Percentiles rank a stretch among this genome's conserved stretches.
These are phyloP conservation scores for Brachylomia viminalis DNA, from an alignment of 2,888 invertebrate genomes.

Conservation along the genomic window DNA sequence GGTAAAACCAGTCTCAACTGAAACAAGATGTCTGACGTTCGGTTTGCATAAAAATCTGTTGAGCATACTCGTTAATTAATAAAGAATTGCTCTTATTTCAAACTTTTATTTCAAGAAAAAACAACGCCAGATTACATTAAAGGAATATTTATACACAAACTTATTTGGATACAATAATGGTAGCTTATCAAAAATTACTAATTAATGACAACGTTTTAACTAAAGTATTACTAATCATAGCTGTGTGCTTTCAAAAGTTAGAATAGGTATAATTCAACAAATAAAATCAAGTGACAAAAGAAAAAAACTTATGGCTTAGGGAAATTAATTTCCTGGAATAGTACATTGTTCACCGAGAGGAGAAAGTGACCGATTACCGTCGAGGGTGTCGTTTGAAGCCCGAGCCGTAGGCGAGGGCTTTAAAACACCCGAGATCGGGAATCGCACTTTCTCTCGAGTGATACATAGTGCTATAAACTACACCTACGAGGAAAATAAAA, in stretches of 20 bases:
- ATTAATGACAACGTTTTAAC: background rate
- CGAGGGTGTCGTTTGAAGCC: no score
- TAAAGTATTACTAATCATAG: background rate
- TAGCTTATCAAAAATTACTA: background rate
- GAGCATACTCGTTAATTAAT: conserved; percentile 12
- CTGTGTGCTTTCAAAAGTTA: background rate
- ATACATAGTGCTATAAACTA: no score
- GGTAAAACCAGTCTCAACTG: conserved; percentile 40
- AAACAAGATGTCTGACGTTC: conserved; percentile 16
- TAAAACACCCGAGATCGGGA: no score
- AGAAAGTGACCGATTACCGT: no score
- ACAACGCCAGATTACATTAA: background rate
- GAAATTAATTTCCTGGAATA: background rate
- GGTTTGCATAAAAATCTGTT: conserved; percentile 2
- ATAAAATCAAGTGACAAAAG: background rate
- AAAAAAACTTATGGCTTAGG: background rate
- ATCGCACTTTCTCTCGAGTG: no score
- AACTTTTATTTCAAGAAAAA: conserved; percentile 2
- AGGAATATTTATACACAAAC: background rate
- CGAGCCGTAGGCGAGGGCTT: no score
- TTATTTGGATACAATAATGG: background rate
- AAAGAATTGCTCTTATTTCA: background rate
- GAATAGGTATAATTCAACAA: background rate
- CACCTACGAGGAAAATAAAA: no score
- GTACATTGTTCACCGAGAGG: no score